Conservation (phyloP, 2,113 vertebrate species). For the Thamnophis sirtalis region DNA sequence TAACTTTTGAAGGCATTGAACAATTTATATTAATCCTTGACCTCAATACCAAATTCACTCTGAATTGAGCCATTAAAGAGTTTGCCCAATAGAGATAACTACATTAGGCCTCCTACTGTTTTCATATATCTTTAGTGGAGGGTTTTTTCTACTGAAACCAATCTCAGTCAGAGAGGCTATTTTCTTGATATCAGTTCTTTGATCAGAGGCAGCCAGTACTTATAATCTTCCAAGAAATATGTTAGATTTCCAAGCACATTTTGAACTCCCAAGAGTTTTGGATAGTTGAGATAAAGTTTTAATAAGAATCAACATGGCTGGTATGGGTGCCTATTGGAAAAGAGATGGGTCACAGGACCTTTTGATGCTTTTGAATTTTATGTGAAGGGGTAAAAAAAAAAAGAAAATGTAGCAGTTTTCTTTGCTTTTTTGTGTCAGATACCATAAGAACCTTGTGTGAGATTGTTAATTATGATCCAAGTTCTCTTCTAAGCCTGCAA, state of each 20-base stretch:
- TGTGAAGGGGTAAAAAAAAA: neutral
- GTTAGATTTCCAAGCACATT: constrained; percentile 11
- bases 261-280: constrained; percentile 10
- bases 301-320: constrained; percentile 15
- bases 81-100: neutral
- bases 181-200: constrained; percentile 4
- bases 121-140: constrained; percentile 11
- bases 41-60: neutral
- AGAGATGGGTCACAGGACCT: neutral
- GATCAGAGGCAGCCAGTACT: constrained; percentile 20
- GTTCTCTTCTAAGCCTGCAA: neutral
- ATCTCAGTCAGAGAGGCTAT: constrained; percentile 9
- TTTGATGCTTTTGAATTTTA: constrained; percentile 11
- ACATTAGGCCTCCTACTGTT: neutral
- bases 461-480: neutral
- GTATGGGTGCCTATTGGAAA: neutral
- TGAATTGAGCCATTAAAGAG: constrained; percentile 18
- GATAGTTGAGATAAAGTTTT: constrained; percentile 28
- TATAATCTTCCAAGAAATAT: constrained; percentile 9
- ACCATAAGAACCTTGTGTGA: neutral
- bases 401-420: neutral
- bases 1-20: neutral
- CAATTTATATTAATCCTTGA: constrained; percentile 16
- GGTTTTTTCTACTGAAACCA: neutral
- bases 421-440: neutral